Evolutionary conservation across 2,888 invertebrate genomes (phyloP), one percentile per base, ranked within the genome.

Genomic region (Atherix ibis): DNA sequence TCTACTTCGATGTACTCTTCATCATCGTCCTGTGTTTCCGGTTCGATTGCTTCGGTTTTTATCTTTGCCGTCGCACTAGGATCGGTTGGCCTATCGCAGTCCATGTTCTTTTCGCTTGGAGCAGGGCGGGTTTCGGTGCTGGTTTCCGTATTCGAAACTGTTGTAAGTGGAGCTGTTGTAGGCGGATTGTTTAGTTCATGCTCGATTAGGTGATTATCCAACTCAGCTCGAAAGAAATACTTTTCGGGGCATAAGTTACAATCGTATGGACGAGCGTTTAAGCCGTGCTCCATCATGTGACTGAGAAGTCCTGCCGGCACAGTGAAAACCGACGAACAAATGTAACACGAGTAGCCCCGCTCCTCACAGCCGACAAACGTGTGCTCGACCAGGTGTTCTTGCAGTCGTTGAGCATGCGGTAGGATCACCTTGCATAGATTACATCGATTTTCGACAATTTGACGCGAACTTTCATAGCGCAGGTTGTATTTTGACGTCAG

Each of bases 321-420:
- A 0, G 84, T 83, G 56, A 89, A 91, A 1, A 83, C 76, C 0
- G 83, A 74, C 6, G 82, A 81, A 58, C 92, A 94, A 42, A 91
- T 70, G 56, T 87, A 87, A 57, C 92, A 92, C 4, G 78, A 76
- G 53, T 81, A 85, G 22, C 73, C 71, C 1, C 60, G 53, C 6
- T 78, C 75, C 22, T 80, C 75, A 47, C 82, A 83, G 4, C 85
- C 87, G 17, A 82, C 82, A 52, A 88, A 92, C 1, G 85, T 88
- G 57, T 94, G 92, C 49, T 92, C 89, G 39, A 92, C 89, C 37
- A 91, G 66, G 53, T 91, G 91, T 38, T 77, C 73, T 56, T 88
- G 91, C 2, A 92, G 68, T 40, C 87, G 77, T 24, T 80, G 71
- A 0, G 84, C 76, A 2, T 83, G 79, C 28, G 81, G 76, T 28